Evolutionary conservation across 2,888 invertebrate species (phyloP).

Genomic region (Amaurobius ferox): DNA sequence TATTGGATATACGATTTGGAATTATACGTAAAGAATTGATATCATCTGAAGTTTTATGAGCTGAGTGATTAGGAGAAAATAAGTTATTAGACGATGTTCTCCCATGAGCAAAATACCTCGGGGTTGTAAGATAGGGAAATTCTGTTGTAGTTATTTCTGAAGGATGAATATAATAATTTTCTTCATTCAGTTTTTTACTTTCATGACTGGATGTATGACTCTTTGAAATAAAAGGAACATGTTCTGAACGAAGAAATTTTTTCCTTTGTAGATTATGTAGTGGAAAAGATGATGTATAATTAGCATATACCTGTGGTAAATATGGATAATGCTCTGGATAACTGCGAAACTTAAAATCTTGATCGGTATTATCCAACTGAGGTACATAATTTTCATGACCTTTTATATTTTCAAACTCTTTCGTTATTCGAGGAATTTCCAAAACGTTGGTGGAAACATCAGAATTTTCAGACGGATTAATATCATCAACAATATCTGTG

Average conservation of each 20-base stretch:
- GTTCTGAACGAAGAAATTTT: no score
- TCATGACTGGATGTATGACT: neutral
- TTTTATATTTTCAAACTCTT: constrained; percentile 33
- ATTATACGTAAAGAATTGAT: neutral
- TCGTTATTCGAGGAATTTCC: constrained; percentile 18
- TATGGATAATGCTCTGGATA: neutral
- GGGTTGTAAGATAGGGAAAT: neutral
- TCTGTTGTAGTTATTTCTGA: neutral
- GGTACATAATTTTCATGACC: neutral
- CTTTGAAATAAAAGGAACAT: no score
- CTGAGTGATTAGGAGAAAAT: neutral
- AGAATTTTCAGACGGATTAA: constrained; percentile 10
- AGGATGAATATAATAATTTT: neutral
- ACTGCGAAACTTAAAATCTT: constrained; percentile 4
- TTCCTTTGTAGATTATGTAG: no score
- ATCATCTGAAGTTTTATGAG: neutral
- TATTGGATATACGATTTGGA: neutral
- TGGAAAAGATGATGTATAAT: neutral
- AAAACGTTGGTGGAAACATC: constrained; percentile 35
- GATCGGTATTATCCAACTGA: neutral
- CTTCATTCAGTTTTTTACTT: neutral
- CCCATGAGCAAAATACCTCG: neutral
- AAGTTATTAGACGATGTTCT: neutral
- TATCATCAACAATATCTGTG: neutral
- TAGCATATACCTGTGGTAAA: neutral